Base-by-base conservation (phyloP, 2,113 vertebrate species). In the Corvus moneduloides region DNA sequence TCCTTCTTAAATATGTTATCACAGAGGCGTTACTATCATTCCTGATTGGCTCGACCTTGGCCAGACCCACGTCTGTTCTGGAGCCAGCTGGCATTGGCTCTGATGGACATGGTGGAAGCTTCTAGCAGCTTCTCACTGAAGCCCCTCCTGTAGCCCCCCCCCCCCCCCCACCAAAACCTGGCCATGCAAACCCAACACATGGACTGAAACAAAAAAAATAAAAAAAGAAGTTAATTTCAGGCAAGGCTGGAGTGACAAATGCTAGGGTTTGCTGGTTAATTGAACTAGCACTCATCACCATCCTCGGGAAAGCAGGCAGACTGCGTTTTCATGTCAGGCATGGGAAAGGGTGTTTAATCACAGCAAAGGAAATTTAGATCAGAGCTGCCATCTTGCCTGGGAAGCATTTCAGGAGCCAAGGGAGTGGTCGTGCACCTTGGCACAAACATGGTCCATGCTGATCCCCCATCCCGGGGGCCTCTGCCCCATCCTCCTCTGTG, bases 401-500 rank as follows among this genome's bases (percentile, higher is more conserved):
- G 59, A 54, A 78, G 32, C 1, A 1, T 62, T 83, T 83, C 1
- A 1, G 37, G 54, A 77, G 21, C 41, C 46, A 90, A 90, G 48
- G 69, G 44, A 72, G 52, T 43, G 51, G 22, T 27, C 48, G 27
- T 86, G 35, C 52, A 59, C 27, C 35, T 59, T 72, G 64, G 76
- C 56, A 66, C 22, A 63, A 69, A 28, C 3, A 1, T 62, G 41
- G 32, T n/a, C 35, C 39, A 16, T 1, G 0, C 66, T 3, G 1
- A 54, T 23, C 4, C 22, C 32, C 23, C 3, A 1, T 67, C 48
- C 16, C 1, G 0, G 28, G 28, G 33, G 7, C 7, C 28, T 51
- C 32, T 79, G 32, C 61, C 2, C 0, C 62, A 32, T 89, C 49
- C 21, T 68, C 43, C 43, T 68, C 43, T 69, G 33, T 2, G 2